Conservation (phyloP, 2,797 vertebrate species). For the Macropus fuliginosus region DNA sequence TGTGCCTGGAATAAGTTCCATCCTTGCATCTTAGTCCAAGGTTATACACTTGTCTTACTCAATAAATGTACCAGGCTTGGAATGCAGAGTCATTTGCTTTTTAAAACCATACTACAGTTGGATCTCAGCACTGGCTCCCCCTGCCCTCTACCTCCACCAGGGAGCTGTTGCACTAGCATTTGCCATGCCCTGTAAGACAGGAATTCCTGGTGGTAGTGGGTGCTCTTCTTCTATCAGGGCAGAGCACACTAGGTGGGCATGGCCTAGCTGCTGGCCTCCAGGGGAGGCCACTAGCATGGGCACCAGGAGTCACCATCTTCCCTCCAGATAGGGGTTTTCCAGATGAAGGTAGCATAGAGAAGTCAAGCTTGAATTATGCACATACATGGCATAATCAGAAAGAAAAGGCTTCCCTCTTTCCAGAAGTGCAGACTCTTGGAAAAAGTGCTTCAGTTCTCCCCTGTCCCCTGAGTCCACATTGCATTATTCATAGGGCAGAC, state of each 20-base stretch:
- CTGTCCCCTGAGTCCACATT: not conserved
- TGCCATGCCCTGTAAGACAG: not conserved
- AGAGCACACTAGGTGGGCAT: not conserved
- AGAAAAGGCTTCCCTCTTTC: slow-evolving; percentile 2
- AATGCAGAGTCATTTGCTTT: slow-evolving; percentile 29
- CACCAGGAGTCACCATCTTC: not conserved
- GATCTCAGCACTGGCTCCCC: not conserved
- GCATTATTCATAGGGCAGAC: slow-evolving; percentile 4
- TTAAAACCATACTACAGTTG: not conserved
- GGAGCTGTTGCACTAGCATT: slow-evolving; percentile 7
- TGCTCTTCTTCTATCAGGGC: not conserved
- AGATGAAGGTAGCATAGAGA: not conserved
- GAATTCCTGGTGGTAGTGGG: not conserved
- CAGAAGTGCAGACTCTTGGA: slow-evolving; percentile 24
- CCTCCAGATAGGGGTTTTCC: slow-evolving; percentile 1
- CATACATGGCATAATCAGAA: not conserved
- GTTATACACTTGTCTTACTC: not conserved
- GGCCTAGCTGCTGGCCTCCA: slow-evolving; percentile 15
- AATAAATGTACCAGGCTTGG: not conserved
- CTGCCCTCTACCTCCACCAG: not conserved
- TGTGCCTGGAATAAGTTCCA: not conserved
- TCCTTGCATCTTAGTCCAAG: not conserved
- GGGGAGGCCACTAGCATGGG: not conserved
- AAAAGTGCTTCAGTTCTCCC: slow-evolving; percentile 13
- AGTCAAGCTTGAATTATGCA: not conserved